Percentiles rank a stretch among this genome's conserved stretches.
Evolutionary conservation across 2,888 invertebrate genomes (phyloP).

Genomic region (Stenurella melanura): DNA sequence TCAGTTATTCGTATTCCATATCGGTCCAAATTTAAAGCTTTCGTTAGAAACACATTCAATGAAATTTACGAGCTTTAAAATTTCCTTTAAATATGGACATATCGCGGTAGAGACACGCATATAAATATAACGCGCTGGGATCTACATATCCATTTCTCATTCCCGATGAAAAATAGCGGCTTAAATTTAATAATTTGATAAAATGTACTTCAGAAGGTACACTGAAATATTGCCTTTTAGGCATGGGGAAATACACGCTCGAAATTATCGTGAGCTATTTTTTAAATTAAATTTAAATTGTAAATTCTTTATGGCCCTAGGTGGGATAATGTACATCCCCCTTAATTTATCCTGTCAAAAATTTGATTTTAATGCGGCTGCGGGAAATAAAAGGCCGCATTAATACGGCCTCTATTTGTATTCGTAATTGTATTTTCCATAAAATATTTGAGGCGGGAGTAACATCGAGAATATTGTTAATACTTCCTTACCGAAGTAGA

Average conservation of each 20-base stretch:
- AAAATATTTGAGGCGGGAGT: neutral
- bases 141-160: conserved; percentile 41
- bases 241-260: conserved; percentile 27
- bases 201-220: conserved; percentile 38
- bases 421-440: neutral
- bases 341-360: conserved; percentile 37
- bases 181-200: conserved; percentile 43
- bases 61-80: conserved; percentile 45
- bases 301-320: conserved; percentile 22
- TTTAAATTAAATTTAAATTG: conserved; percentile 41
- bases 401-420: neutral
- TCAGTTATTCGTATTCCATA: neutral
- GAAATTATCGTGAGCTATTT: conserved; percentile 32
- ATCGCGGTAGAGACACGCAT: conserved; percentile 42
- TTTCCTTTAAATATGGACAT: conserved; percentile 48
- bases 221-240: conserved; percentile 36
- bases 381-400: neutral
- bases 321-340: conserved; percentile 19
- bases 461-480: neutral
- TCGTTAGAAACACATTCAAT: conserved; percentile 38
- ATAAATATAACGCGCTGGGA: conserved; percentile 39
- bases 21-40: conserved; percentile 15
- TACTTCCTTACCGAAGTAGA: neutral
- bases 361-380: conserved; percentile 26
- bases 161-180: conserved; percentile 37